phyloP scores from a whole-genome alignment of 2,797 vertebrate species.

The Sternarchorhynchus goeldii region DNA sequence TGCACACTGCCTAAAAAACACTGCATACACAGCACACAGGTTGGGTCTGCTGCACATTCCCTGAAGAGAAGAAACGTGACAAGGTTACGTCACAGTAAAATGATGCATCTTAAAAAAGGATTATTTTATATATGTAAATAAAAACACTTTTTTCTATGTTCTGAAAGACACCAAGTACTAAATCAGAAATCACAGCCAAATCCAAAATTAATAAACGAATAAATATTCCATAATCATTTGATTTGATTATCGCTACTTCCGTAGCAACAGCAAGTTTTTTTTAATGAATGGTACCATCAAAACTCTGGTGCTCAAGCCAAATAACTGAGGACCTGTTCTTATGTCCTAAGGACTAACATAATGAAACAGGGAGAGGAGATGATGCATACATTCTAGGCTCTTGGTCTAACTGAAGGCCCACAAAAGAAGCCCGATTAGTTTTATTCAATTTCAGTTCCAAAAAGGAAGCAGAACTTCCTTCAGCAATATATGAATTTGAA shows the following conservation, averaged over 20 bases:
- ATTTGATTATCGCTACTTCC: too few relatives aligned
- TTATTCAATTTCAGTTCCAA: too few relatives aligned
- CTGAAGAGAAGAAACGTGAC: conserved; percentile 63
- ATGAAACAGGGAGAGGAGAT: not conserved
- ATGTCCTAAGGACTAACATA: not conserved
- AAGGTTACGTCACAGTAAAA: conserved; percentile 2
- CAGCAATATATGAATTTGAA: too few relatives aligned
- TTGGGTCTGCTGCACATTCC: conserved; percentile 96
- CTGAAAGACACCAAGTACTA: not conserved
- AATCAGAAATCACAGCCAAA: too few relatives aligned
- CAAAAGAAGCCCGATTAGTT: not conserved
- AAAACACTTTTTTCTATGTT: not conserved
- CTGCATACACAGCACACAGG: conserved; percentile 97
- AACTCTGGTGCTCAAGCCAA: not conserved
- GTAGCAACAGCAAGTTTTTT: too few relatives aligned
- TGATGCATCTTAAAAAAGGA: too few relatives aligned
- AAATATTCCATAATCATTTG: not conserved
- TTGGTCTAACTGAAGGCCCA: conserved; percentile 32
- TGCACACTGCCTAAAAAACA: conserved; percentile 95
- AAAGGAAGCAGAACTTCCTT: too few relatives aligned
- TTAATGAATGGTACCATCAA: not conserved
- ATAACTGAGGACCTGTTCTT: not conserved
- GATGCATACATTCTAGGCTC: conserved; percentile 14
- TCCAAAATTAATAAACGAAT: too few relatives aligned
- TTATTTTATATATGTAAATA: not conserved